Evolutionary conservation across 2,113 vertebrate species (phyloP).

Genomic region (Columba livia): DNA sequence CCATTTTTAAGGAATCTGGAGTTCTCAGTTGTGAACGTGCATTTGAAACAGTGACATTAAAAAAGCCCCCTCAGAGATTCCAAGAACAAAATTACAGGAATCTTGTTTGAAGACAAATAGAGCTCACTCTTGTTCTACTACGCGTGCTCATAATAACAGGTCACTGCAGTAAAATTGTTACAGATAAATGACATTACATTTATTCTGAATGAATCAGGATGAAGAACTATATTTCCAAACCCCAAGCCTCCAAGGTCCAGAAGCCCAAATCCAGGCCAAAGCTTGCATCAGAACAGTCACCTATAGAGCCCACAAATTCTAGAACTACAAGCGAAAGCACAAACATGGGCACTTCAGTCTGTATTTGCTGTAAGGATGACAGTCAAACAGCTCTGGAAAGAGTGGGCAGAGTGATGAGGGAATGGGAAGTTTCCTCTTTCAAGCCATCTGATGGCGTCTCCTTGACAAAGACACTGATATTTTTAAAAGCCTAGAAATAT

Average conservation of each 20-base stretch:
- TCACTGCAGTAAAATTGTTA: slow-evolving; percentile 25
- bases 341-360: not conserved
- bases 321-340: not conserved
- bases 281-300: not conserved
- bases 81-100: slow-evolving; percentile 45
- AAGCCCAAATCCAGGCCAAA: not conserved
- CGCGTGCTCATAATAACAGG: slow-evolving; percentile 27
- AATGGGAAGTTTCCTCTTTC: not conserved
- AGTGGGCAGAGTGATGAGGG: not conserved
- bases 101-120: slow-evolving; percentile 41
- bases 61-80: slow-evolving; percentile 12
- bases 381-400: not conserved
- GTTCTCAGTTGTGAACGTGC: not conserved
- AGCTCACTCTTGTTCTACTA: slow-evolving; percentile 50
- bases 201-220: not conserved
- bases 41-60: slow-evolving; percentile 46
- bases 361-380: not conserved
- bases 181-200: not conserved
- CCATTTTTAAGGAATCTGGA: slow-evolving; percentile 17
- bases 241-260: not conserved
- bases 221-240: not conserved
- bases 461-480: not conserved
- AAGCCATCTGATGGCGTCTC: not conserved
- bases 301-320: not conserved
- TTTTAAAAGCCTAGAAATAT: not conserved